Percentiles rank a stretch among this genome's conserved stretches.
phyloP scores from a whole-genome alignment of 2,888 invertebrate genomes.

The Leuctra nigra region DNA sequence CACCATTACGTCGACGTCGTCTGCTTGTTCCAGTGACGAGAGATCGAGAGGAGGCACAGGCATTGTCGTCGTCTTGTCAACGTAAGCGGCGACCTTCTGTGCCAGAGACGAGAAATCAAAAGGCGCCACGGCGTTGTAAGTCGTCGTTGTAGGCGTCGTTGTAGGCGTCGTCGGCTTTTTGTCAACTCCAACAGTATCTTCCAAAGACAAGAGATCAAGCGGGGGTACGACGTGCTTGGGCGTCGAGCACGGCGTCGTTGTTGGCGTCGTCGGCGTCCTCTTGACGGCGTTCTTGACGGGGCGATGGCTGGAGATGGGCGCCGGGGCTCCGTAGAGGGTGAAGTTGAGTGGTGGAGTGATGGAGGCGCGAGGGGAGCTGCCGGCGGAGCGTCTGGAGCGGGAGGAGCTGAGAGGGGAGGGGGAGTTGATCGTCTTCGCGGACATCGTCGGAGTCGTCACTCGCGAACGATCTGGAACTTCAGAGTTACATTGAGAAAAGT shows the following conservation, averaged over 20 bases:
- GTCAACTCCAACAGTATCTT: too few species aligned
- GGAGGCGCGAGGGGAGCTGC: neutral
- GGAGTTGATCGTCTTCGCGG: neutral
- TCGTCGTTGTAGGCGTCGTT: neutral
- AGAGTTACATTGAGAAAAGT: too few species aligned
- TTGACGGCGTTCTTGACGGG: neutral
- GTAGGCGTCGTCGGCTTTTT: neutral
- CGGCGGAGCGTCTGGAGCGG: neutral
- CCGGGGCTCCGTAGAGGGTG: slow-evolving; percentile 28
- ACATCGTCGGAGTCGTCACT: neutral
- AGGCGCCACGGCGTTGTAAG: neutral
- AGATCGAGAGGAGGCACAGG: slow-evolving; percentile 3
- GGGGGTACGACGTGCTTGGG: neutral
- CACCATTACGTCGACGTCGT: neutral
- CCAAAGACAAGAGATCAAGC: too few species aligned
- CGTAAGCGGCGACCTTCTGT: too few species aligned
- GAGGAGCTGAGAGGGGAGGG: neutral
- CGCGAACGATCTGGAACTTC: slow-evolving; percentile 2
- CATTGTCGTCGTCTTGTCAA: too few species aligned
- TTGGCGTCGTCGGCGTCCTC: neutral
- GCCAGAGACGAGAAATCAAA: neutral
- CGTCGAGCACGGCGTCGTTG: neutral
- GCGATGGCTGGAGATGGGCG: slow-evolving; percentile 23
- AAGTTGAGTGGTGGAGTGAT: slow-evolving; percentile 19
- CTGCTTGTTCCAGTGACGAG: neutral